phyloP scores from a whole-genome alignment of 2,888 invertebrate species.

The Augiades crinisus region DNA sequence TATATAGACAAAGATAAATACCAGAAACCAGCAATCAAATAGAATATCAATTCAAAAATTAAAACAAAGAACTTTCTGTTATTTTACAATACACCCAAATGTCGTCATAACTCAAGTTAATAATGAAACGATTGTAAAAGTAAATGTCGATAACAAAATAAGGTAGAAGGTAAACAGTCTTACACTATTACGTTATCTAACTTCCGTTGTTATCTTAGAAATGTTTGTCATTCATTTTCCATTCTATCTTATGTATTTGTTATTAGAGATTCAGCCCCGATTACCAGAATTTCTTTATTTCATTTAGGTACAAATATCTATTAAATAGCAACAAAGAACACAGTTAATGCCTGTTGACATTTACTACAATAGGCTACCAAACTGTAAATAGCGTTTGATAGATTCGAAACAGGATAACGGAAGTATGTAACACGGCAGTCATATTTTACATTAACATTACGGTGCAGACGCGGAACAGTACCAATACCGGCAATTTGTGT shows the following conservation, averaged over 20 bases:
- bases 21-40: too few relatives aligned
- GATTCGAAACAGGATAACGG: slow-evolving; percentile 15
- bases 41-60: background rate
- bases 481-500: background rate
- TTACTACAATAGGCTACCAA: too few relatives aligned
- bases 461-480: slow-evolving; percentile 6
- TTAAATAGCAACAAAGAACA: too few relatives aligned
- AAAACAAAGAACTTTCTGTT: background rate
- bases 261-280: too few relatives aligned
- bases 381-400: too few relatives aligned
- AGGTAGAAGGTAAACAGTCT: background rate
- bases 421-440: slow-evolving; percentile 9
- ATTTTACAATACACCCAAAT: too few relatives aligned
- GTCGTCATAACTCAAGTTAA: too few relatives aligned
- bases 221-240: background rate
- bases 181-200: background rate
- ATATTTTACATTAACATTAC: slow-evolving; percentile 11
- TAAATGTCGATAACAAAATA: background rate
- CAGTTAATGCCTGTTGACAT: too few relatives aligned
- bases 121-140: background rate
- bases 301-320: too few relatives aligned
- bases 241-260: background rate
- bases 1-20: too few relatives aligned
- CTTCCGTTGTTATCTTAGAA: slow-evolving; percentile 1
- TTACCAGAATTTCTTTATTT: too few relatives aligned